These are phyloP conservation scores for Macrophya annulata DNA, from an alignment of 2,888 invertebrate species.

Conservation along the genomic window DNA sequence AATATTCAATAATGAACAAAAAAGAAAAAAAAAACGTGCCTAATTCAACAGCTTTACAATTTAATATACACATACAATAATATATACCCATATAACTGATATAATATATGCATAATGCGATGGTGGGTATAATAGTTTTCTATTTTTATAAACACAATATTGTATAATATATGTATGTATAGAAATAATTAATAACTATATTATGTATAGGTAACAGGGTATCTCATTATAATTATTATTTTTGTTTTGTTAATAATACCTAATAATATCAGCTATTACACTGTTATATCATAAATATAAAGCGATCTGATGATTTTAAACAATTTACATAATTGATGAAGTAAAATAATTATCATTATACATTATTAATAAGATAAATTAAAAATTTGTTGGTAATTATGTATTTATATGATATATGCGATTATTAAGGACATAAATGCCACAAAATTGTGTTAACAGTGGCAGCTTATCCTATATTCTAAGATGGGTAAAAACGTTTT, in stretches of 20 bases:
- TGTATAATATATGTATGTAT: background rate
- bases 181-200: background rate
- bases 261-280: background rate
- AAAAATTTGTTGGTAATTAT: background rate
- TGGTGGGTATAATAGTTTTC: background rate
- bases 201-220: background rate
- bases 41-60: background rate
- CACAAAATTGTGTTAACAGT: background rate
- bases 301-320: background rate
- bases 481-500: no score
- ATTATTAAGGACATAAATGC: background rate
- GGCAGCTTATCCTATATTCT: no score
- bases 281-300: background rate
- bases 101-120: no score
- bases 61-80: background rate
- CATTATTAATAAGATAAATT: background rate
- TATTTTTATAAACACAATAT: background rate
- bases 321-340: background rate
- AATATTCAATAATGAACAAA: background rate
- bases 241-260: background rate
- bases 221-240: background rate
- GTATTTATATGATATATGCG: background rate
- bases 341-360: background rate
- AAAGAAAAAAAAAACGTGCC: background rate
- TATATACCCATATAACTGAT: no score